Conservation (phyloP, 2,888 invertebrate genomes). For the Metallyticus violacea region DNA sequence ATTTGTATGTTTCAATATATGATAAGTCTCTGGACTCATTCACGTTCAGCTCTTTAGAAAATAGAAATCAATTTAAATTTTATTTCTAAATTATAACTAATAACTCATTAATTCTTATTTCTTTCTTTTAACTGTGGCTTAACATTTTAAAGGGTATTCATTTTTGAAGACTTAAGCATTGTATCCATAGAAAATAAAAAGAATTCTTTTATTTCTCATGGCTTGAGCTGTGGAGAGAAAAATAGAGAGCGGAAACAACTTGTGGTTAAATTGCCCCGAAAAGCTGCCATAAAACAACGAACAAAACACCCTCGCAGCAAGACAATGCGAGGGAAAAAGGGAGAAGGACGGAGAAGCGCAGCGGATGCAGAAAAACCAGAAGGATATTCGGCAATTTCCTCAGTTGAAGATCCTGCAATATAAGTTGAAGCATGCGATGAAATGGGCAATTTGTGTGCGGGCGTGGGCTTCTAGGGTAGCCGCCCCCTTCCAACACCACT, state of each 20-base stretch:
- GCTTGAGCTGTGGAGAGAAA: neutral
- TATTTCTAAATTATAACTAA: neutral
- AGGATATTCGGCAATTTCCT: neutral
- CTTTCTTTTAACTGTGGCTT: neutral
- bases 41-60: neutral
- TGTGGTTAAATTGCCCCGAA: neutral
- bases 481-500: too few relatives aligned
- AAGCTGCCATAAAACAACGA: neutral
- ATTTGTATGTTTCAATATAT: too few relatives aligned
- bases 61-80: too few relatives aligned
- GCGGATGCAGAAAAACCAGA: neutral
- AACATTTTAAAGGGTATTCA: neutral
- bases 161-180: neutral
- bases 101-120: neutral
- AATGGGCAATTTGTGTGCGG: neutral
- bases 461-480: neutral
- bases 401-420: neutral
- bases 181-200: neutral
- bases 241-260: neutral
- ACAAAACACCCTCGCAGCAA: neutral
- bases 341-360: neutral
- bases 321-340: neutral
- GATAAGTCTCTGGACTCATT: too few relatives aligned
- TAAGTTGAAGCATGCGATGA: neutral
- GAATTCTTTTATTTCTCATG: neutral